Conservation (phyloP, 2,888 invertebrate species). For the Ectemnius cavifrons region DNA sequence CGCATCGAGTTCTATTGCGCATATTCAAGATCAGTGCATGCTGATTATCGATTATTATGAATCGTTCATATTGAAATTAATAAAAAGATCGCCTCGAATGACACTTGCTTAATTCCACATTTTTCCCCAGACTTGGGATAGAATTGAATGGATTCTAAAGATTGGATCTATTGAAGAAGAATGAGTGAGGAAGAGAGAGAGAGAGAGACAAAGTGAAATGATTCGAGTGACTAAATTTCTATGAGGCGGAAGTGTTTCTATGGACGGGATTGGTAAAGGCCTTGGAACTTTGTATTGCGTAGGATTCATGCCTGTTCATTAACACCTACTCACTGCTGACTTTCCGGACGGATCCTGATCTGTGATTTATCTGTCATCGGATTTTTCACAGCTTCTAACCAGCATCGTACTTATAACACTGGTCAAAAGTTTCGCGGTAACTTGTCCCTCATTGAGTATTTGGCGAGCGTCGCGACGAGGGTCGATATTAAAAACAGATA, state of each 20-base stretch:
- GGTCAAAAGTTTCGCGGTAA: neutral
- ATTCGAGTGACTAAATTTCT: neutral
- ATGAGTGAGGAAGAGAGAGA: too few relatives aligned
- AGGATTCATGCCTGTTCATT: neutral
- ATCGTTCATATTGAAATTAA: constrained; percentile 33
- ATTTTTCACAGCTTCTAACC: neutral
- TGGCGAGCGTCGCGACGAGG: constrained; percentile 30
- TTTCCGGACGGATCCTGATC: neutral
- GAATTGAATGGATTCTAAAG: too few relatives aligned
- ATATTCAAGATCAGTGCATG: constrained; percentile 26
- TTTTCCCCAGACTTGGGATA: too few relatives aligned
- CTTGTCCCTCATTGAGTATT: constrained; percentile 19
- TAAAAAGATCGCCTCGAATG: constrained; percentile 43
- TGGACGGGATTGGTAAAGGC: neutral
- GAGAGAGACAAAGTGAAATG: too few relatives aligned
- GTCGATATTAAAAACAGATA: constrained; percentile 24
- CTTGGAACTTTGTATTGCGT: neutral
- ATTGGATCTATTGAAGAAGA: too few relatives aligned
- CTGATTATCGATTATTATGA: constrained; percentile 30
- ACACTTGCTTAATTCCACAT: constrained; percentile 8
- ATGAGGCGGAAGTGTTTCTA: constrained; percentile 2
- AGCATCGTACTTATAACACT: too few relatives aligned
- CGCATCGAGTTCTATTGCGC: constrained; percentile 31
- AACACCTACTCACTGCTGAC: neutral
- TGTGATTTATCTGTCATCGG: neutral